Percentiles rank a stretch among this genome's conserved stretches.
Evolutionary conservation across 1,140 invertebrate species (phyloP).

Genomic region (Ips nitidus): DNA sequence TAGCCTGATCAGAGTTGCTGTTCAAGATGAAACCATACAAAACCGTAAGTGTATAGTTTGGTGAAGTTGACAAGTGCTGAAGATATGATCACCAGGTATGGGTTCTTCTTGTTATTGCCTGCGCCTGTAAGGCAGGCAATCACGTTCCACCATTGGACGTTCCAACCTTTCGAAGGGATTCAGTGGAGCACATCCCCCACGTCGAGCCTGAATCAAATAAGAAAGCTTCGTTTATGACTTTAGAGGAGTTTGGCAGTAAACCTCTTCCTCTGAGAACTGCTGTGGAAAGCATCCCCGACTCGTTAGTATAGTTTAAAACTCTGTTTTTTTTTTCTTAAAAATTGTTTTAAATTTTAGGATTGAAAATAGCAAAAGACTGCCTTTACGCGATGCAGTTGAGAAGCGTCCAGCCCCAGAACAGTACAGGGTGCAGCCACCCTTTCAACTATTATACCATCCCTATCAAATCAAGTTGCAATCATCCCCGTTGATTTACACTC

Average conservation of each 20-base stretch:
- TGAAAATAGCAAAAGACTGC: conserved; percentile 47
- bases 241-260: conserved; percentile 47
- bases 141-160: conserved; percentile 42
- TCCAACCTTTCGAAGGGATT: conserved; percentile 56
- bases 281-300: conserved; percentile 59
- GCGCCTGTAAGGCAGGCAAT: conserved; percentile 17
- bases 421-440: conserved; percentile 52
- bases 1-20: neutral
- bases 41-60: no score
- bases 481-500: conserved; percentile 18
- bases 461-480: neutral
- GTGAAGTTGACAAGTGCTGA: no score
- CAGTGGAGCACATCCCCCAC: conserved; percentile 56
- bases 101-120: no score
- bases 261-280: conserved; percentile 59
- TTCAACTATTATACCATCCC: conserved; percentile 9
- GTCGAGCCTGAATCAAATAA: neutral
- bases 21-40: no score
- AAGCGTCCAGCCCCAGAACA: conserved; percentile 60
- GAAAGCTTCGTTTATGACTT: conserved; percentile 25
- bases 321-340: neutral
- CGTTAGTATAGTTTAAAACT: conserved; percentile 39
- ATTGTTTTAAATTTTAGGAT: conserved; percentile 32
- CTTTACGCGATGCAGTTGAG: conserved; percentile 69
- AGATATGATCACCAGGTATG: no score